Base-by-base conservation (phyloP, 2,113 vertebrate species). In the Lasiurus borealis region DNA sequence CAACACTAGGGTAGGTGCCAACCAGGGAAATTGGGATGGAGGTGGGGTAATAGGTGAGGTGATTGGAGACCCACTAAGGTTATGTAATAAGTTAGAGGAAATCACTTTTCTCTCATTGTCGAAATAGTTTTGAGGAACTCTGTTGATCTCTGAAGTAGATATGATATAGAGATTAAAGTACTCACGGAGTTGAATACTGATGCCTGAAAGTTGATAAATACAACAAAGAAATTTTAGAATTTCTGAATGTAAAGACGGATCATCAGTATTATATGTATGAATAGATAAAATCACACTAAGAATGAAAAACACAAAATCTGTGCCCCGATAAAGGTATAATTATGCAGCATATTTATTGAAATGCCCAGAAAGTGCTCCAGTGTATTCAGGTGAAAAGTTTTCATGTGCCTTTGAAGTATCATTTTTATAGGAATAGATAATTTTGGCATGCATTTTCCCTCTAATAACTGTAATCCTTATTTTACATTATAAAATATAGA, bases 1-100 rank as follows among this genome's bases (percentile, higher is more conserved):
- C 99, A 57, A 99, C 99, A 3, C 98, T 99, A 81, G 99, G 99
- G 99, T 99, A 98, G 98, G 99, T 99, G 93, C 93, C 93, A 1
- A 23, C 82, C 54, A 95, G 95, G 95, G 90, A 78, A 96, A 57
- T 48, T 48, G 96, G 91, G 81, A 73, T 97, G 95, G 93, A 57
- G 85, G 59, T 66, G 50, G 91, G 52, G 13, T 44, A 12, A 2
- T 10, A 21, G 66, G 21, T 8, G 44, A 52, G n/a, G 62, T 12
- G 73, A 25, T 46, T 52, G 77, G 52, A 88, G 21, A 7, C 29
- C 23, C 31, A 7, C 31, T 46, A 31, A 62, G 6, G 72, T 88
- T 69, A 31, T 6, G 1, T 12, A 46, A n/a, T 44, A 21, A 57
- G 31, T 68, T 2, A 46, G 7, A 62, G 40, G 7, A 75, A 66